Evolutionary conservation across 2,888 invertebrate genomes (phyloP), one percentile per base, ranked within the genome.

Genomic region (Agrotis clavis): DNA sequence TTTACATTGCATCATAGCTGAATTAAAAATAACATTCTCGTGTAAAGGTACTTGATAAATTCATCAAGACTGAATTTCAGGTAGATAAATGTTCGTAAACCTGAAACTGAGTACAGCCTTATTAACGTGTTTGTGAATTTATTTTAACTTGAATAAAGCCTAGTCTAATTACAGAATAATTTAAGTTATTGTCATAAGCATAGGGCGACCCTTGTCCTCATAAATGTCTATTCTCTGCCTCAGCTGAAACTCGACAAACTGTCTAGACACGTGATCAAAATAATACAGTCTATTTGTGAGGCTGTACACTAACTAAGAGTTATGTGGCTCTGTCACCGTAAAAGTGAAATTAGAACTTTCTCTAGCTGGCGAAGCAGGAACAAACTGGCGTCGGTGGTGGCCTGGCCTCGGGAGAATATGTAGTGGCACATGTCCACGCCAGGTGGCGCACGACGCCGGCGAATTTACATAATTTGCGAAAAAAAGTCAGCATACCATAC

Each of bases 401-500:
- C 66, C 77, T 76, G 81, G 89, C 84, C 91, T 87, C 91, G 79
- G 84, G 92, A 91, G 91, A 79, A 79, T 81, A 79, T 68, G 74
- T 74, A 73, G 76, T 75, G 67, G 74, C 47, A 77, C 56, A 77
- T 66, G 74, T 83, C 88, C 85, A 87, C 90, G 90, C 88, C 93
- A 94, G 94, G 90, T 93, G 93, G 93, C 86, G 88, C 88, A 80
- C 92, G 92, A 85, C 88, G 89, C 88, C 89, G 87, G 86, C 90
- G 86, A 92, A 93, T 93, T 93, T 94, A 88, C 92, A 94, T 94
- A 94, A 95, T 92, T 92, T 92, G 90, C 87, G 45, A 88, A 92
- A 91, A 91, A 93, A 91, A 89, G 88, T 90, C 91, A 90, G 89
- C 88, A 90, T 90, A 90, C 87, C 91, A 93, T 92, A 93, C 91